Base-by-base conservation (phyloP, 2,113 vertebrate genomes). In the Stomatorhinus ivindoensis region DNA sequence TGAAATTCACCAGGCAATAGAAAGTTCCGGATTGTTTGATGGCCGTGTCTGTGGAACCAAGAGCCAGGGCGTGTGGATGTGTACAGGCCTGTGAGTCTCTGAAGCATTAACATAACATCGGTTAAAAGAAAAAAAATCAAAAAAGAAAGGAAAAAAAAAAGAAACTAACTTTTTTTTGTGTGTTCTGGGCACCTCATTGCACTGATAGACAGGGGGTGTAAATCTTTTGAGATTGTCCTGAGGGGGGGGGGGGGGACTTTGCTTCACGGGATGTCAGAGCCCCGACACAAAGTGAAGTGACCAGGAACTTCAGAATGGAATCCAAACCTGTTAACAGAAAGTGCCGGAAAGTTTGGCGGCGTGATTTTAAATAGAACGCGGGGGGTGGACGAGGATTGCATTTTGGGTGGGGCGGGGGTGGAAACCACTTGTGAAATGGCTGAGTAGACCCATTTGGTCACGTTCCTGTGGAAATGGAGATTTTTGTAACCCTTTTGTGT, bases 101-200 rank as follows among this genome's bases (percentile, higher is more conserved):
- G 17, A 50, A 86, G 10, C 24, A 48, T 27, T 17, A 48, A 86
- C 61, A 69, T 50, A 48, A 86, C 61, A 15, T 69, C n/a, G 61
- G n/a, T 69, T 85, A 24, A 24, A 46, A 55, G 6, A 53, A 53
- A 53, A 15, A 17, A 19, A 17, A 44, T 5, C 44, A 44, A 51
- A 83, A 24, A 9, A 44, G 4, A n/a, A 24, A 9, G 4, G 3
- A 84, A n/a, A n/a, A 27, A 44, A 46, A 47, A 85, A 17, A 39
- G 39, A 17, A 76, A 76, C 69, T 76, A 76, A 80, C 35, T 1
- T 10, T 73, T 73, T 73, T 86, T 85, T 86, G 47, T 11, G 24
- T 86, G 83, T 86, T 86, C n/a, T 86, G 83, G 83, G 47, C 83
- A 86, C 44, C n/a, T n/a, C 24, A 11, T 86, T 27, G 83, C 83